These are phyloP conservation scores for Alfaro cultratus DNA, from an alignment of 2,797 vertebrate genomes.

Conservation along the genomic window DNA sequence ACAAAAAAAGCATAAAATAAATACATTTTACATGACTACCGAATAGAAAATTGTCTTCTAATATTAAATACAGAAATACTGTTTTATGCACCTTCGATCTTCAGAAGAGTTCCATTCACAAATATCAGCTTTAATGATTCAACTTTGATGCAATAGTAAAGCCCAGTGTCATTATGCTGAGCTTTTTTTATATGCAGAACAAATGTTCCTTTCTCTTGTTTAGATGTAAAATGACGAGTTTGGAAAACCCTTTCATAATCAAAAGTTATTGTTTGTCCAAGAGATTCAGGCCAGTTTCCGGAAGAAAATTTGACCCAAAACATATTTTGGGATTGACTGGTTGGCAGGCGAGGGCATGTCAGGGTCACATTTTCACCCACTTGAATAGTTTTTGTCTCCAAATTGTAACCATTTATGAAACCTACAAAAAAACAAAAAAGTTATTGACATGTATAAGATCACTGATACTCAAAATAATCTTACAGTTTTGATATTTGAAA, in stretches of 20 bases:
- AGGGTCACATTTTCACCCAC: slow-evolving; percentile 35
- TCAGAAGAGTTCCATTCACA: slow-evolving; percentile 25
- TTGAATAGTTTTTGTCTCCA: slow-evolving; percentile 4
- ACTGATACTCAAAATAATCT: neutral
- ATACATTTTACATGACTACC: fast-evolving
- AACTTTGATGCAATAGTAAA: slow-evolving; percentile 38
- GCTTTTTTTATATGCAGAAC: slow-evolving; percentile 8
- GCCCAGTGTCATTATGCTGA: slow-evolving; percentile 12
- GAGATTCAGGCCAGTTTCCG: slow-evolving; percentile 25
- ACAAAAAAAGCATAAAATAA: neutral
- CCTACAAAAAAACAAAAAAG: slow-evolving; percentile 6
- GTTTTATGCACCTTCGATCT: slow-evolving; percentile 25
- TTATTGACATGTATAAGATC: neutral
- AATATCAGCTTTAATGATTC: fast-evolving
- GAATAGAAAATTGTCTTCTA: fast-evolving
- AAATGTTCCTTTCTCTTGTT: slow-evolving; percentile 19
- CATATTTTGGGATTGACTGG: fast-evolving
- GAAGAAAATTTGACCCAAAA: slow-evolving; percentile 46
- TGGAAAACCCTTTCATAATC: fast-evolving
- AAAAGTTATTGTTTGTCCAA: slow-evolving; percentile 19
- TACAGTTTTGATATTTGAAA: neutral
- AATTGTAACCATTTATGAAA: neutral
- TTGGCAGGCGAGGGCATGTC: neutral
- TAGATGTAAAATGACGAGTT: neutral
- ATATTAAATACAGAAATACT: neutral